Base-by-base conservation (phyloP, 2,888 invertebrate species). In the Lepidocyrtoides sp. region DNA sequence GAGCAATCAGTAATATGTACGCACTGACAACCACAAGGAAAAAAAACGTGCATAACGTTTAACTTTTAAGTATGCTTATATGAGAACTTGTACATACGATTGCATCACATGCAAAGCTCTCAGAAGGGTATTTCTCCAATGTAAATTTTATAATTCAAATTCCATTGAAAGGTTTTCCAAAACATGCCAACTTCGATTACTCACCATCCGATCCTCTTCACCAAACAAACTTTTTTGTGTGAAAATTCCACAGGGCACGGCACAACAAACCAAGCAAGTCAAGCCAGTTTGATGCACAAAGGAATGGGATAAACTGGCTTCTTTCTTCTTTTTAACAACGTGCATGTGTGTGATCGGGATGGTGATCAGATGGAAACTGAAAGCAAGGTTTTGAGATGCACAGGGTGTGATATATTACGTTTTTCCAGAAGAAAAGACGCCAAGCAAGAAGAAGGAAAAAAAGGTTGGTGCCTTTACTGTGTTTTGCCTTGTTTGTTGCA, bases 331-430 rank as follows among this genome's bases (percentile, higher is more conserved):
- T 14, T 29, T 23, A 81, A n/a, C 36, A 29, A 81, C n/a, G 20
- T 36, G 82, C n/a, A 26, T 44, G 41, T 23, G 23, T 75, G 72
- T 44, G 51, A 26, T 51, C 66, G 36, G 41, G 63, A 44, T 66
- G 66, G 44, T 66, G 84, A 84, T 84, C 84, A 84, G 69, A 84
- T 75, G 72, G 72, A 75, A 75, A 75, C 72, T 75, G 44, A 84
- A 84, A 44, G 32, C 14, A 12, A 41, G 84, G 29, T 26, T 2
- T 29, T 32, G 66, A 29, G 29, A 51, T 48, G 41, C 66, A 84
- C 69, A 29, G 63, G 84, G 84, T 75, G 72, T 84, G 69, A 84
- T 84, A 72, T 84, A 84, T 84, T 75, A 41, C 72, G n/a, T 60
- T 57, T 60, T 63, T 86, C 86, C 86, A 86, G 86, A 77, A 75